Conservation (phyloP, 2,797 vertebrate genomes). For the Galago senegalensis region DNA sequence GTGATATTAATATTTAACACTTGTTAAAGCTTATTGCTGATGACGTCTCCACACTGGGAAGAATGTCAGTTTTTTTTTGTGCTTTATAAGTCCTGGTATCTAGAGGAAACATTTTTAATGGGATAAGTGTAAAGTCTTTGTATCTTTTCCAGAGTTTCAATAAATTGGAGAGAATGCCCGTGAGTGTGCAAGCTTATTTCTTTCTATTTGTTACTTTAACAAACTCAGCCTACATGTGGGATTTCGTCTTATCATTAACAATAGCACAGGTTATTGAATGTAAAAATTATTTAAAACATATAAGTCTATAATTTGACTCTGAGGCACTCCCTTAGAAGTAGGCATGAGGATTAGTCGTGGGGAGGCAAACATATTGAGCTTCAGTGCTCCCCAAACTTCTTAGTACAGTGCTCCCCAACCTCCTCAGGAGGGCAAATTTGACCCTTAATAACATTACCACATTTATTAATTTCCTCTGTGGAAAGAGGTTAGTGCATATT, state of each 20-base stretch:
- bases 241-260: not conserved
- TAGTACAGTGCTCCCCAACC: not conserved
- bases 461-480: conserved; percentile 31
- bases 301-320: not conserved
- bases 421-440: not conserved
- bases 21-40: not conserved
- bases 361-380: not conserved
- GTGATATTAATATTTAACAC: conserved; percentile 51
- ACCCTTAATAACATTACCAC: not conserved
- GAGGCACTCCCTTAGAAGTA: not conserved
- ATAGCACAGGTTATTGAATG: not conserved
- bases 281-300: not conserved
- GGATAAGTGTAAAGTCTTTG: not conserved
- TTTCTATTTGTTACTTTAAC: conserved; percentile 1
- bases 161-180: not conserved
- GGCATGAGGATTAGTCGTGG: not conserved
- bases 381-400: not conserved
- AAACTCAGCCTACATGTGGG: not conserved
- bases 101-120: not conserved
- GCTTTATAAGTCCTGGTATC: not conserved
- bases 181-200: not conserved
- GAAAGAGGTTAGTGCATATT: not conserved
- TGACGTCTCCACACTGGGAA: not conserved
- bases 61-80: not conserved
- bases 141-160: not conserved